These are phyloP conservation scores for Lymantria monacha DNA, from an alignment of 2,888 invertebrate genomes.

Conservation along the genomic window DNA sequence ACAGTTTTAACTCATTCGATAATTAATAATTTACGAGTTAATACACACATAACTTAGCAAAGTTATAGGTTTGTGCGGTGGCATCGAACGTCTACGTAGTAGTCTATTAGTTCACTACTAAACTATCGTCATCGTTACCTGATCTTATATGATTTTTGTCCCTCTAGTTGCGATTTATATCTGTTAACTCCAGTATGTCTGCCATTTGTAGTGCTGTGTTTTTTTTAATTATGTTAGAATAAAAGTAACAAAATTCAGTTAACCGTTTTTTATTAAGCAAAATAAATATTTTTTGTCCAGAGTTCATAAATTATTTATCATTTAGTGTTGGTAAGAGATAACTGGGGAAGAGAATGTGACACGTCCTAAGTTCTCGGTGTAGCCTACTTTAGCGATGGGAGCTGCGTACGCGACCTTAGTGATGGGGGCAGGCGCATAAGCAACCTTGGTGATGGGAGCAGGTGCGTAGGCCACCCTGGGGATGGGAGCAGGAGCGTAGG, in stretches of 20 bases:
- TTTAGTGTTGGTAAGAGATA: constrained; percentile 67
- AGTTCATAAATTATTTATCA: constrained; percentile 1
- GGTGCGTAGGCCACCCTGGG: constrained; percentile 27
- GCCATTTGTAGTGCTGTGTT: too few species aligned
- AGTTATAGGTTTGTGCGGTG: too few species aligned
- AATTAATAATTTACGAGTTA: too few species aligned
- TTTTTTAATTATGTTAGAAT: too few species aligned
- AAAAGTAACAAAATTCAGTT: constrained; percentile 42
- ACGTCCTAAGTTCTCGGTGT: constrained; percentile 36
- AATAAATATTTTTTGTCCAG: constrained; percentile 25
- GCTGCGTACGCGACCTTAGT: constrained; percentile 27
- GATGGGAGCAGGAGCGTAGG: constrained; percentile 23
- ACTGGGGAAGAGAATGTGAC: constrained; percentile 57
- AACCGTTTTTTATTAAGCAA: constrained; percentile 44
- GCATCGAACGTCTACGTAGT: too few species aligned
- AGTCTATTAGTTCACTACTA: too few species aligned
- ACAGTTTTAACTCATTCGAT: too few species aligned
- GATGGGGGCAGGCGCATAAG: constrained; percentile 41
- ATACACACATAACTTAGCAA: too few species aligned
- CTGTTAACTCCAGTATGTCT: too few species aligned
- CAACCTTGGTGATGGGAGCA: constrained; percentile 38
- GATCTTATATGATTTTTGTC: too few species aligned
- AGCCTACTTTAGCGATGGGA: constrained; percentile 16
- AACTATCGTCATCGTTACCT: too few species aligned
- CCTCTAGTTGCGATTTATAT: too few species aligned